Conservation (phyloP, 2,113 vertebrate genomes). For the Megaceryle maxima region DNA sequence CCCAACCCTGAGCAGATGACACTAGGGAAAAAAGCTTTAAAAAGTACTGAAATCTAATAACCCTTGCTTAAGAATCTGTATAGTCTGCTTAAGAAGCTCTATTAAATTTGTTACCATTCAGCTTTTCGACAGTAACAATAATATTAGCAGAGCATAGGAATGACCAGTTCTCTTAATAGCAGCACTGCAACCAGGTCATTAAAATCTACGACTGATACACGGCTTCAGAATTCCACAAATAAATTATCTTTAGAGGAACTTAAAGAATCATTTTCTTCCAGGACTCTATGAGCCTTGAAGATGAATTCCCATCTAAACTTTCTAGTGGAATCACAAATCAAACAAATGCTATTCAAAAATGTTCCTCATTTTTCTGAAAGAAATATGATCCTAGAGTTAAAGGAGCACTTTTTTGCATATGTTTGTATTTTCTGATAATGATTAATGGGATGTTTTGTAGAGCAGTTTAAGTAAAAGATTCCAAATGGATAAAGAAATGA, state of each 20-base stretch:
- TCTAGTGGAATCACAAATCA: background rate
- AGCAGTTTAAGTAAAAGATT: background rate
- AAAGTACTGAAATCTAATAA: background rate
- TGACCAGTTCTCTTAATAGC: background rate
- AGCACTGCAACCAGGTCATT: background rate
- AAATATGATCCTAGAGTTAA: background rate
- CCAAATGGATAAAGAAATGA: background rate
- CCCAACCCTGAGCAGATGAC: background rate
- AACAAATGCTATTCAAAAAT: background rate
- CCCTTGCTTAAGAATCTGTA: background rate
- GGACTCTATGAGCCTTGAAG: background rate
- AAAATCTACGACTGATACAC: accelerated
- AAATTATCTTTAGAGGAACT: background rate
- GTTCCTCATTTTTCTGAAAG: background rate
- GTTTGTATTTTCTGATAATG: background rate
- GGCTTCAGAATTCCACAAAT: background rate
- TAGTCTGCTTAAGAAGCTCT: background rate
- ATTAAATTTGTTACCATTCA: background rate
- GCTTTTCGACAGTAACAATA: background rate
- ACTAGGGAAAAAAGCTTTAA: accelerated
- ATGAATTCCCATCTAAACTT: background rate
- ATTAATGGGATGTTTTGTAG: background rate
- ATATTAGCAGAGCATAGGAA: background rate
- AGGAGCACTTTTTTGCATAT: background rate
- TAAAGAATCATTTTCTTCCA: background rate